A percentile compares a stretch with the other conserved stretches of the same genome.
Conservation (phyloP, 2,888 invertebrate species). For the Eulithis prunata region DNA sequence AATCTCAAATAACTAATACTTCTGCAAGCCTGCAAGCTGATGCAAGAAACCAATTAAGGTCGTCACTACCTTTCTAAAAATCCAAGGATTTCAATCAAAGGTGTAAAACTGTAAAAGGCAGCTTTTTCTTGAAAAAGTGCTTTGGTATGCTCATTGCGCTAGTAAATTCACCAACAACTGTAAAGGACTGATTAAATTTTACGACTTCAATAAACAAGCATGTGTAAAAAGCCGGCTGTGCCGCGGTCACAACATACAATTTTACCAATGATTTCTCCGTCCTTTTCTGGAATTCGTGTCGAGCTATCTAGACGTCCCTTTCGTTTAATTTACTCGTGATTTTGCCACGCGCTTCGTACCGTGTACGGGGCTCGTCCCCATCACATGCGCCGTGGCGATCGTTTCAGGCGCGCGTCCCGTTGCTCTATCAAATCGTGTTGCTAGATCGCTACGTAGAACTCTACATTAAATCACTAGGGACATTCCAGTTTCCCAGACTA, state of each 20-base stretch:
- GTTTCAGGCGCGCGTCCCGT: slow-evolving; percentile 53
- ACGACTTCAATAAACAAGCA: slow-evolving; percentile 25
- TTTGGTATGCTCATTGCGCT: slow-evolving; percentile 5
- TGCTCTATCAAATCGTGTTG: slow-evolving; percentile 55
- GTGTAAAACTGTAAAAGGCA: slow-evolving; percentile 6
- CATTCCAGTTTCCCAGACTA: slow-evolving; percentile 67
- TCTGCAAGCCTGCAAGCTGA: slow-evolving; percentile 23
- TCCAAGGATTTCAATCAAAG: slow-evolving; percentile 2
- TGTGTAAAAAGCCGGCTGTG: slow-evolving; percentile 36
- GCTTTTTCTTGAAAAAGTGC: neutral
- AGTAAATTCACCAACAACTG: slow-evolving; percentile 13
- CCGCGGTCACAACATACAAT: slow-evolving; percentile 42
- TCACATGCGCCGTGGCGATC: slow-evolving; percentile 69
- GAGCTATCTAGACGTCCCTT: slow-evolving; percentile 44
- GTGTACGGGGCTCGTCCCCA: slow-evolving; percentile 20
- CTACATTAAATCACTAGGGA: slow-evolving; percentile 53
- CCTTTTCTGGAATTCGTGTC: slow-evolving; percentile 41
- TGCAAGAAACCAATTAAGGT: slow-evolving; percentile 20
- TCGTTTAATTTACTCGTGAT: slow-evolving; percentile 34
- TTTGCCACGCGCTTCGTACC: slow-evolving; percentile 30
- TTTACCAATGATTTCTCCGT: slow-evolving; percentile 42
- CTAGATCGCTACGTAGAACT: slow-evolving; percentile 55
- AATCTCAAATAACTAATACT: neutral
- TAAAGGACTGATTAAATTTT: slow-evolving; percentile 27
- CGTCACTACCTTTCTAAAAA: slow-evolving; percentile 25